Base-by-base conservation (phyloP, 2,888 invertebrate species). In the Acrobasis suavella region DNA sequence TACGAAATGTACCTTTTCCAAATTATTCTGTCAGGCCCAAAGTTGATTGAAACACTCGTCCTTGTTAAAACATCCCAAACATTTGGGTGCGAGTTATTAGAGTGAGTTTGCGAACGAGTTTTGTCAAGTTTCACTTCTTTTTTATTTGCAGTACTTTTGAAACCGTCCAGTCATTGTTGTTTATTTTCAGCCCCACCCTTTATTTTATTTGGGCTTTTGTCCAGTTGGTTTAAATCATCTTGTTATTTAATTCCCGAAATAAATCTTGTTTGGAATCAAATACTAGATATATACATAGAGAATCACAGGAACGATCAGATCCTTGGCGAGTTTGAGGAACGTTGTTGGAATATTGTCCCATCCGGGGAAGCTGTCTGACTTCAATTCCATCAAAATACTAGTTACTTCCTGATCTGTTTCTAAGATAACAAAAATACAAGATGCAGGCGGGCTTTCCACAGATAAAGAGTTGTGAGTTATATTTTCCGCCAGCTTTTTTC, bases 291-390 rank as follows among this genome's bases (percentile, higher is more conserved):
- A n/a, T n/a, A n/a, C 12, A 51, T 51, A 22, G 22, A 22, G 10
- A 32, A 52, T 52, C 37, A 52, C 32, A 52, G 52, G 32, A 14
- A 52, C 52, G 12, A 52, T 32, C 12, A n/a, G 50, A 10, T 51
- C 14, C 7, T 14, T 52, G 32, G 52, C 52, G 12, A 52, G 8
- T 52, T 52, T 52, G 5, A 52, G 37, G 52, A 52, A 52, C 32
- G n/a, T 14, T 5, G 52, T 52, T 14, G 52, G 14, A 14, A 32
- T 37, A 52, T 52, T 52, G n/a, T 52, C 52, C 32, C 52, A 52
- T 52, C 52, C 52, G 3, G 52, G 52, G 37, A 32, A 32, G 37
- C 52, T 52, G 6, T 52, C 52, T n/a, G 52, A 52, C 37, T 32
- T 52, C 8, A 52, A 52, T 22, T 12, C 22, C 51, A 51, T 51